Evolutionary conservation across 2,888 invertebrate species (phyloP).

Genomic region (Hololepta plana): DNA sequence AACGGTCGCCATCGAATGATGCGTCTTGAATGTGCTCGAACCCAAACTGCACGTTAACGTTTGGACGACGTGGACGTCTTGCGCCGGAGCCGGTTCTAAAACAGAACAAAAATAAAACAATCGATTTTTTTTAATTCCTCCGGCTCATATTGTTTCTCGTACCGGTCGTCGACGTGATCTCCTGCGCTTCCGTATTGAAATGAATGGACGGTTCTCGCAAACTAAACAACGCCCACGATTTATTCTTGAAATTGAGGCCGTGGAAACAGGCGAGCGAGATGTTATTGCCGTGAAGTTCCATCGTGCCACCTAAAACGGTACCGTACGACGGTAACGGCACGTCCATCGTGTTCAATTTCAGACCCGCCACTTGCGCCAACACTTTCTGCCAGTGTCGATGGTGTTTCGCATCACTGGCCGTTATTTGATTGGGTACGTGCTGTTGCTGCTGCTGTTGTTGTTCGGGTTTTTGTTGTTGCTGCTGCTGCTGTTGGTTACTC

Average conservation of each 20-base stretch:
- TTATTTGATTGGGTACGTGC: conserved; percentile 10
- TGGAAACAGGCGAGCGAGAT: conserved; percentile 94
- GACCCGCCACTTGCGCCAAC: conserved; percentile 59
- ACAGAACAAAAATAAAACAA: conserved; percentile 7
- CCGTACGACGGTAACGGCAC: conserved; percentile 52
- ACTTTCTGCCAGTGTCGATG: conserved; percentile 93
- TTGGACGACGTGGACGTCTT: conserved; percentile 70
- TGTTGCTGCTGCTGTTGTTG: conserved; percentile 6
- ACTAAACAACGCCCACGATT: conserved; percentile 92
- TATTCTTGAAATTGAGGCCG: conserved; percentile 88
- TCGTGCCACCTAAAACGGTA: conserved; percentile 70
- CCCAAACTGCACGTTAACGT: conserved; percentile 81
- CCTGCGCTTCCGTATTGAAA: conserved; percentile 86
- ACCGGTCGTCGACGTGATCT: conserved; percentile 52
- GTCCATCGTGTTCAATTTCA: conserved; percentile 56
- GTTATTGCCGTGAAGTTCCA: conserved; percentile 78
- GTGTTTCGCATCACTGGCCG: conserved; percentile 48
- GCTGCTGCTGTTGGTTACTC: conserved; percentile 1
- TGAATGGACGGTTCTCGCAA: conserved; percentile 83
- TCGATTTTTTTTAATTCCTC: neutral
- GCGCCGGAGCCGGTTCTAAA: conserved; percentile 25
- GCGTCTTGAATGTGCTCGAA: conserved; percentile 44
- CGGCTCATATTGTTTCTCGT: conserved; percentile 9
- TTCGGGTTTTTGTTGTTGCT: conserved; percentile 4
- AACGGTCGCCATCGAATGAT: conserved; percentile 87